Evolutionary conservation across 2,797 vertebrate species (phyloP), one percentile per base, ranked within the genome.

Genomic region (Enteromius radiatus): DNA sequence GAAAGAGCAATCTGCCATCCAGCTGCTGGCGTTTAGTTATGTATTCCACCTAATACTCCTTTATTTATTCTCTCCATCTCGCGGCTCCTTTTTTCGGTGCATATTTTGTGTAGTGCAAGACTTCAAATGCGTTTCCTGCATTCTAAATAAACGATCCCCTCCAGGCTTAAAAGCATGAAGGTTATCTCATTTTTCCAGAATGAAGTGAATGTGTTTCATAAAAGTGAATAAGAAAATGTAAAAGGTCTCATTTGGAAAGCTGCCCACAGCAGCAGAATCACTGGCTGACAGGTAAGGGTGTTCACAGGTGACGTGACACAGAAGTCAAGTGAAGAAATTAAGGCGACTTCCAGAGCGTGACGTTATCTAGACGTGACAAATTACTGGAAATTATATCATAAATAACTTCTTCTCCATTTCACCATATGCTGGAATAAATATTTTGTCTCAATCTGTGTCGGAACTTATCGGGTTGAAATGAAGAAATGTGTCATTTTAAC

Each of bases 1-100:
- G 89, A 87, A 84, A 88, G 87, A 84, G 81, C 92, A 92, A 91
- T 90, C 91, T 94, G 92, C 88, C 91, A 4, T 91, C 91, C 93
- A 94, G 92, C 92, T 94, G 92, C 90, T 89, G 81, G 74, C 84
- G 88, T 91, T 88, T 90, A 88, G 85, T 86, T 77, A 87, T 87
- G 87, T 90, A 86, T 76, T 85, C 84, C 65, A 65, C 78, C 52
- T 82, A 88, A 78, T 78, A 77, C 86, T 89, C 84, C 31, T 88
- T 88, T 86, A 84, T 86, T 47, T 84, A 69, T 73, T 80, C 75
- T 80, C 79, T 83, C 68, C 47, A 31, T 65, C 47, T 43, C 69
- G 31, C 47, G 63, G 43, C 36, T 74, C 21, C 67, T 59, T 56
- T 54, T 84, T 78, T n/a, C 28, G 61, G 28, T 38, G 76, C 82